Evolutionary conservation across 2,113 vertebrate genomes (phyloP), one percentile per base, ranked within the genome.

Genomic region (Pollimyrus isidori): DNA sequence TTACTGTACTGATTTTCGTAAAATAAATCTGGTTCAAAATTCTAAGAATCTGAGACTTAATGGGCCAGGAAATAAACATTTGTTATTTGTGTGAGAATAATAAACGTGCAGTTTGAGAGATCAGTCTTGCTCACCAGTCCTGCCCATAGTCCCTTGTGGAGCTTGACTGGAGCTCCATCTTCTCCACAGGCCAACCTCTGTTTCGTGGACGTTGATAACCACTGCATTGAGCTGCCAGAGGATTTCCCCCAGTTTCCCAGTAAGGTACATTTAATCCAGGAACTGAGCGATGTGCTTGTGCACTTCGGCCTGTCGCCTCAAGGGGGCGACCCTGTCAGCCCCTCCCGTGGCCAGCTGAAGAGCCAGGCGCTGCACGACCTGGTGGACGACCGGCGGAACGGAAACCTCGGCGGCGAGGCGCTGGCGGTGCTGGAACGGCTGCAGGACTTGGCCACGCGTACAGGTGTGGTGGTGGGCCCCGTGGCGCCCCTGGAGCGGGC

Each of bases 131-230:
- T 11, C n/a, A 26, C 35, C 35, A 35, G 23, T 65, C 62, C 62
- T 11, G 23, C 62, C 4, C n/a, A 26, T 15, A 11, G 62, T 30
- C 62, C 62, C 7, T 30, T 13, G 26, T 30, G 0, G 73, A 80
- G 35, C 13, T 42, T 42, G 35, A 39, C 35, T 35, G 30, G 3
- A 15, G 13, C 30, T 35, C 1, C 1, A 7, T 42, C 30, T 80
- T 80, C 73, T 80, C 35, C 73, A 39, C 73, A 99, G 98, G 97
- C 98, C 73, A 99, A 99, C 91, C 93, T 99, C 91, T 99, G 98
- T 90, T 99, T 99, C 69, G 98, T 99, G 88, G 98, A 99, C 92
- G 97, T 99, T 0, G 98, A 99, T 92, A 98, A 97, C 95, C 97
- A 97, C 92, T 97, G 95, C 87, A 96, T 99, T 0, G 98, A 99